Percentiles rank a stretch among this genome's conserved stretches.
phyloP scores from a whole-genome alignment of 2,888 invertebrate genomes.

The Trichogramma evanescens region DNA sequence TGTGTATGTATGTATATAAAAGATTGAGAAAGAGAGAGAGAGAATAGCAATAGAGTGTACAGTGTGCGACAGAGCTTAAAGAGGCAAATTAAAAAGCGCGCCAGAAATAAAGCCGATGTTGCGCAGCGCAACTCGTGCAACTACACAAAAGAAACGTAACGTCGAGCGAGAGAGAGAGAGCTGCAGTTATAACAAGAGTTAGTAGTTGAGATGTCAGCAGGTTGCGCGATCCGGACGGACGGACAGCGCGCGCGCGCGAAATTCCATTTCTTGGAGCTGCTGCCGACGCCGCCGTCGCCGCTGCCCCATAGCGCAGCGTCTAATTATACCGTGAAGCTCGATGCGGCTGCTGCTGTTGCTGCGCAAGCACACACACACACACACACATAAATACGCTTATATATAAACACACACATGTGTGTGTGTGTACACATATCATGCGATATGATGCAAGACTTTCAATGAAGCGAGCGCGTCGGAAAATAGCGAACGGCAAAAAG shows the following conservation, averaged over 20 bases:
- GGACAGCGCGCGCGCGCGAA: conserved; percentile 23
- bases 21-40: no score
- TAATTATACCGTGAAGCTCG: not conserved
- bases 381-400: not conserved
- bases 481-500: not conserved
- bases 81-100: conserved; percentile 20
- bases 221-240: not conserved
- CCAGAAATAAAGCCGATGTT: conserved; percentile 15
- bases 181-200: conserved; percentile 7
- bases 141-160: not conserved
- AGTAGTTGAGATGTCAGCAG: conserved; percentile 7
- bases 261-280: conserved; percentile 31
- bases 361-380: not conserved
- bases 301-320: conserved; percentile 39
- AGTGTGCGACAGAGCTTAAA: not conserved
- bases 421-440: no score
- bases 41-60: not conserved
- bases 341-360: not conserved
- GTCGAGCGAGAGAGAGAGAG: conserved; percentile 7
- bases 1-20: no score
- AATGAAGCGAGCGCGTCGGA: no score
- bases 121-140: not conserved
- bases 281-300: conserved; percentile 28
- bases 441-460: no score
- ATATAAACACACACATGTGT: no score